A percentile compares a stretch with the other conserved stretches of the same genome.
phyloP scores from a whole-genome alignment of 2,113 vertebrate species.

The Bagarius yarrelli region DNA sequence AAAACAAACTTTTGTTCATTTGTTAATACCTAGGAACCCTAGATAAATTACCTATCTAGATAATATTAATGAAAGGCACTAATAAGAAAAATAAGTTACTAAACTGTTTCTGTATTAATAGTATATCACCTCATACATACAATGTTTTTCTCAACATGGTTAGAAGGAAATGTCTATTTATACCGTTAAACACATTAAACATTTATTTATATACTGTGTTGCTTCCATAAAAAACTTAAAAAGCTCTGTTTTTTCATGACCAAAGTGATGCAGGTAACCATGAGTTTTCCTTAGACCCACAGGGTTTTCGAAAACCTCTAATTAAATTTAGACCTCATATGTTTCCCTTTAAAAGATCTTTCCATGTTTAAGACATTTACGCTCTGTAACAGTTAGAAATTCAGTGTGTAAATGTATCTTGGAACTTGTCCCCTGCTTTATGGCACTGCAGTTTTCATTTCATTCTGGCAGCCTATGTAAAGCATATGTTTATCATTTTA shows the following conservation, averaged over 20 bases:
- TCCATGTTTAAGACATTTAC: conserved; percentile 36
- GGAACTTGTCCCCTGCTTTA: conserved; percentile 36
- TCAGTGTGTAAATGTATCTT: conserved; percentile 39
- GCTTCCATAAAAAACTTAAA: background rate
- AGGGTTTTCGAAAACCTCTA: conserved; percentile 45
- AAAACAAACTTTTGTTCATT: background rate
- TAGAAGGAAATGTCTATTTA: background rate
- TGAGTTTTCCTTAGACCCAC: conserved; percentile 39
- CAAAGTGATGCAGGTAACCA: conserved; percentile 11
- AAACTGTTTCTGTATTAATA: no score
- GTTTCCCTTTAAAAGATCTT: conserved; percentile 53
- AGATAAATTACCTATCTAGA: background rate
- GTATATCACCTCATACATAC: no score
- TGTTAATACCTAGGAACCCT: background rate
- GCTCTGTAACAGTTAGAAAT: conserved; percentile 38
- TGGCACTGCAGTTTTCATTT: conserved; percentile 35
- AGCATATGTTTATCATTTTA: conserved; percentile 30
- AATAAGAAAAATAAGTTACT: no score
- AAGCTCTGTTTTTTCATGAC: background rate
- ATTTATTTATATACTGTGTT: background rate
- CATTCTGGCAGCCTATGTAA: conserved; percentile 14
- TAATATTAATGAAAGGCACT: background rate
- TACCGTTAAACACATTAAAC: background rate
- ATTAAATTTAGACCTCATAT: conserved; percentile 54
- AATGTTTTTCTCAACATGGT: no score